phyloP scores from a whole-genome alignment of 2,113 vertebrate species.

The Clinocottus analis region DNA sequence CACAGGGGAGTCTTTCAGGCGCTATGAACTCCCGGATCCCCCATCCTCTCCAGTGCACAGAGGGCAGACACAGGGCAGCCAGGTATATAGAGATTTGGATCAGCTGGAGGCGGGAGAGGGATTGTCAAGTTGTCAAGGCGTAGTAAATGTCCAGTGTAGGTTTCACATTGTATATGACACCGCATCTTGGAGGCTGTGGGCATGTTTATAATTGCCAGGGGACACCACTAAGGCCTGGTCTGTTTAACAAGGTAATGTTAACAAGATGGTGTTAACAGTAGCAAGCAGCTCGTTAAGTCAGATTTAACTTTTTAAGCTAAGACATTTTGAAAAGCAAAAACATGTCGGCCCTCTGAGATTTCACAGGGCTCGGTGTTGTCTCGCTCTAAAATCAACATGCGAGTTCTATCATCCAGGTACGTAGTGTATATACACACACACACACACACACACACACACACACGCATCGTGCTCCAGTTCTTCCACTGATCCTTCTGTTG shows the following conservation, averaged over 20 bases:
- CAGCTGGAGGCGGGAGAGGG: neutral
- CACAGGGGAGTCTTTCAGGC: constrained; percentile 53
- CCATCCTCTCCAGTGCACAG: neutral
- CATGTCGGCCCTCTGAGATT: constrained; percentile 1
- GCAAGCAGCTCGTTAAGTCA: neutral
- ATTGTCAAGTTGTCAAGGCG: neutral
- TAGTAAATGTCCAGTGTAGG: neutral
- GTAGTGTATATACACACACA: neutral
- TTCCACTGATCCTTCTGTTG: neutral
- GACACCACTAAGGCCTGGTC: neutral
- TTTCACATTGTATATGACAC: neutral
- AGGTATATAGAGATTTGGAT: neutral
- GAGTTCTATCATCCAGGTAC: neutral
- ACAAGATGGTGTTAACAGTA: neutral
- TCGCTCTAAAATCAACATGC: constrained; percentile 7
- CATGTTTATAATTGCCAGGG: neutral
- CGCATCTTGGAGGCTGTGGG: too few species aligned
- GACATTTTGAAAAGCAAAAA: constrained; percentile 3
- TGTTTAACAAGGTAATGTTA: neutral
- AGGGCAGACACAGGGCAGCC: neutral
- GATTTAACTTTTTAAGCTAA: neutral
- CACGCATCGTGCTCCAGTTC: neutral
- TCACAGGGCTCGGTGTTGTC: neutral
- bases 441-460: neutral
- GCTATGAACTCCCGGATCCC: constrained; percentile 40